Percentiles rank a stretch among this genome's conserved stretches.
These are phyloP conservation scores for Heliconius himera DNA, from an alignment of 1,140 invertebrate species.

Conservation along the genomic window DNA sequence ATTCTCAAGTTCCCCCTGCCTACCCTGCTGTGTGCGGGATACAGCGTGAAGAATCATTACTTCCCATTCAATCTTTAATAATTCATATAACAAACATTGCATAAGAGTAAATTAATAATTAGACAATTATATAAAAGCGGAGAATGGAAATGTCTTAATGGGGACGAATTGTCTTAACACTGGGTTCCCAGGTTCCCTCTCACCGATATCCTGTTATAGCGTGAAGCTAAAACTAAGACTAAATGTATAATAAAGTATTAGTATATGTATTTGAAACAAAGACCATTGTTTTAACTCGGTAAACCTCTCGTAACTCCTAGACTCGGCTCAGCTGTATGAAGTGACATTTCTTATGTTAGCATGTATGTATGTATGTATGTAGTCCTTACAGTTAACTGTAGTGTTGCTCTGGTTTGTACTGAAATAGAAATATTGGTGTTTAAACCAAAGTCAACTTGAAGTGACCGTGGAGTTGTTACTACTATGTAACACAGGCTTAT, in stretches of 20 bases:
- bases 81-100: no score
- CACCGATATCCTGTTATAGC: no score
- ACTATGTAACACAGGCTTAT: no score
- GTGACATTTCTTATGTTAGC: constrained; percentile 1
- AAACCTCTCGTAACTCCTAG: constrained; percentile 7
- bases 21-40: no score
- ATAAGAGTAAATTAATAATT: no score
- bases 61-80: no score
- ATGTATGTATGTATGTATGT: not conserved
- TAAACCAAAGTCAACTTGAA: not conserved
- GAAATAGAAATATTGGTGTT: not conserved
- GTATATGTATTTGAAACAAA: not conserved
- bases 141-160: no score
- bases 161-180: no score
- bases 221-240: not conserved
- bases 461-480: not conserved
- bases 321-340: not conserved
- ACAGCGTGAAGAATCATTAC: no score
- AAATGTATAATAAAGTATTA: not conserved
- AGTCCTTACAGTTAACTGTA: not conserved
- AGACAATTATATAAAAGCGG: no score
- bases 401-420: not conserved
- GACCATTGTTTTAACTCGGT: not conserved
- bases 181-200: no score
- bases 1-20: no score